Conservation (phyloP, 2,888 invertebrate genomes). For the Dioctria rufipes region DNA sequence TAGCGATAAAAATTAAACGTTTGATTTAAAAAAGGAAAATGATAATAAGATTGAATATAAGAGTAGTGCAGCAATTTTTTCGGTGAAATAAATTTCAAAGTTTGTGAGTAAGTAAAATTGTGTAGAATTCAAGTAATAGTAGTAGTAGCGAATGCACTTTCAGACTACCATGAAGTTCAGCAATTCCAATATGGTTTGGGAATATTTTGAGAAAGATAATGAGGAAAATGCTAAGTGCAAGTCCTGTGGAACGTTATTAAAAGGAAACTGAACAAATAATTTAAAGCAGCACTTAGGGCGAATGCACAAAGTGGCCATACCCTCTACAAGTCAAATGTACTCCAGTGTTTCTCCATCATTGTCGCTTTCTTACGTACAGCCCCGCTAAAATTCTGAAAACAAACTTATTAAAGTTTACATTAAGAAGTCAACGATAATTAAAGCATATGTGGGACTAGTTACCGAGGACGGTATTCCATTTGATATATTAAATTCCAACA, state of each 20-base stretch:
- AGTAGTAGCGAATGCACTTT: neutral
- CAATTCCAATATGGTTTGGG: neutral
- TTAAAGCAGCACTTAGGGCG: neutral
- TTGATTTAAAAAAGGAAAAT: no score
- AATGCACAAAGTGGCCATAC: neutral
- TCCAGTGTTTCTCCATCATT: neutral
- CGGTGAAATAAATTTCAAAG: no score
- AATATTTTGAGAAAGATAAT: neutral
- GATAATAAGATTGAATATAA: no score
- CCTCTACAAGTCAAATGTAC: neutral
- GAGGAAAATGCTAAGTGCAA: neutral
- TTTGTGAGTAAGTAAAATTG: neutral
- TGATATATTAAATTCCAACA: constrained; percentile 57
- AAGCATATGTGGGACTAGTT: constrained; percentile 58
- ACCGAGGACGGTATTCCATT: constrained; percentile 58
- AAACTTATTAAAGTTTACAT: neutral
- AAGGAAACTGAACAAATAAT: neutral
- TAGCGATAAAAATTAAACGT: no score
- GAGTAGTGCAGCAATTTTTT: no score
- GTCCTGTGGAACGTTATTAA: neutral
- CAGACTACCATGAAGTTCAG: neutral
- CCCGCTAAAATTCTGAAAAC: neutral
- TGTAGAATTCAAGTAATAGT: neutral
- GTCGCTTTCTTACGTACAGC: neutral
- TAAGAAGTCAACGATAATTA: neutral